Evolutionary conservation across 2,888 invertebrate genomes (phyloP).

Genomic region (Scotopteryx bipunctaria): DNA sequence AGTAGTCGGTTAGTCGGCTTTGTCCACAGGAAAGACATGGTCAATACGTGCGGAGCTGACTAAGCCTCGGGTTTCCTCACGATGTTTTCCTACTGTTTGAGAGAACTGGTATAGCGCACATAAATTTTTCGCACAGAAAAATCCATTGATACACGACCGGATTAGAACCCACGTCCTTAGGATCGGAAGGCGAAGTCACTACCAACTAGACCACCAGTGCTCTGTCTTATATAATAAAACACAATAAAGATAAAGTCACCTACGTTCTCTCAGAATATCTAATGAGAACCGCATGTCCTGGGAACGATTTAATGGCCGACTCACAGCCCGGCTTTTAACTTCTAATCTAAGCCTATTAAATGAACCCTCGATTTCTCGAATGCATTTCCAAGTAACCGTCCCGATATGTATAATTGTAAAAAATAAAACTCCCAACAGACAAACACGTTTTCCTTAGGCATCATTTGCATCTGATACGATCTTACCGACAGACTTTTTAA

Average conservation of each 20-base stretch:
- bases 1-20: no score
- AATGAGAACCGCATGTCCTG: slow-evolving; percentile 62
- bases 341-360: slow-evolving; percentile 82
- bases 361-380: slow-evolving; percentile 75
- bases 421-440: slow-evolving; percentile 78
- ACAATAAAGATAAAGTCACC: slow-evolving; percentile 25
- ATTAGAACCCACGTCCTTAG: no score
- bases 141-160: no score
- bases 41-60: no score
- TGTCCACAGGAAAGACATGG: no score
- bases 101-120: no score
- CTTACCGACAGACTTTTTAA: slow-evolving; percentile 30
- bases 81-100: no score
- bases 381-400: slow-evolving; percentile 81
- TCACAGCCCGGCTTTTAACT: slow-evolving; percentile 75
- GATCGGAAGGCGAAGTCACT: background rate
- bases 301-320: slow-evolving; percentile 68
- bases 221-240: background rate
- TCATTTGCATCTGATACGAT: slow-evolving; percentile 71
- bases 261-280: slow-evolving; percentile 41
- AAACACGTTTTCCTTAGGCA: slow-evolving; percentile 81
- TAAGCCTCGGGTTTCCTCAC: no score
- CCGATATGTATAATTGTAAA: slow-evolving; percentile 78
- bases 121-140: no score
- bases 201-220: background rate